Conservation (phyloP, 2,113 vertebrate genomes). For the Ceuthmochares aereus region DNA sequence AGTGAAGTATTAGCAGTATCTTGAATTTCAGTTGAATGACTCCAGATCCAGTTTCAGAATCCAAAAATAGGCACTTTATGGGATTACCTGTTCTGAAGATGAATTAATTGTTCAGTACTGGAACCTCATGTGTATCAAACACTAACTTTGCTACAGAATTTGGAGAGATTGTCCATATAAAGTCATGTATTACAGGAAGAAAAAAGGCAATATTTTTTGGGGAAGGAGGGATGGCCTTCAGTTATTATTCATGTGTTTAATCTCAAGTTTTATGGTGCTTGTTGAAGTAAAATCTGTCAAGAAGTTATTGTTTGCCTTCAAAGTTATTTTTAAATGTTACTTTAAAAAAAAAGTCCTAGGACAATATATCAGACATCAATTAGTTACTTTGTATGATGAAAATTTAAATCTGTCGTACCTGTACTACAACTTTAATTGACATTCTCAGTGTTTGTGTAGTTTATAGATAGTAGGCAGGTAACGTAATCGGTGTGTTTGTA, state of each 20-base stretch:
- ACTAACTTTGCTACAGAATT: background rate
- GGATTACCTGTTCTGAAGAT: background rate
- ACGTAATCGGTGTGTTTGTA: background rate
- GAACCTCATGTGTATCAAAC: background rate
- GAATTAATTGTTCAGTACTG: background rate
- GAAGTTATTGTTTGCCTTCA: background rate
- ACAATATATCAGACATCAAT: background rate
- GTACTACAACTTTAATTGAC: background rate
- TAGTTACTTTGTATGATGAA: background rate
- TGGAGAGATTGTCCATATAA: background rate
- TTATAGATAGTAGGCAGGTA: background rate
- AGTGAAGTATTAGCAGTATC: background rate
- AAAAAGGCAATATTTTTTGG: accelerated
- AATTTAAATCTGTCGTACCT: background rate
- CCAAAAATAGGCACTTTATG: background rate
- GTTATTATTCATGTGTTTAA: background rate
- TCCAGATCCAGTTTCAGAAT: background rate
- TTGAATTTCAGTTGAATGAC: background rate
- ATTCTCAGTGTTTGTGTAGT: background rate
- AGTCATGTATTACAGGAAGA: background rate
- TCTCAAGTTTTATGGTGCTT: background rate
- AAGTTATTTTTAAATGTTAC: background rate
- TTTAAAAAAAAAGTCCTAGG: background rate
- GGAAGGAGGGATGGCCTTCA: background rate
- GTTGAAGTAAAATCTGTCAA: background rate